These are phyloP conservation scores for Crotophaga sulcirostris DNA, from an alignment of 2,113 vertebrate genomes.

Conservation along the genomic window DNA sequence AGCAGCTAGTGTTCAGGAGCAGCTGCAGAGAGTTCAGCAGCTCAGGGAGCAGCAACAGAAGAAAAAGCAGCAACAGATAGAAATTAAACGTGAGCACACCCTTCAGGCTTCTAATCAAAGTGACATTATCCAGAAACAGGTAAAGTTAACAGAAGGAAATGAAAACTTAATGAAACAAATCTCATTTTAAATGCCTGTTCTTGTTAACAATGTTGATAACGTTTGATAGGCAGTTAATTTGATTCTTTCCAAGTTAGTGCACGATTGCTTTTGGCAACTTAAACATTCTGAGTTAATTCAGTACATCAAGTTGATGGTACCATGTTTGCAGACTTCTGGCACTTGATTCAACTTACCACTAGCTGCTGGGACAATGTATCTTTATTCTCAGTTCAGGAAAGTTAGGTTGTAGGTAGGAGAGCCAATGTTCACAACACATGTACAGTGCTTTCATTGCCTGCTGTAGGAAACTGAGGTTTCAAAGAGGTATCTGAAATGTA, in stretches of 20 bases:
- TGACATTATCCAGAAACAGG: constrained; percentile 94
- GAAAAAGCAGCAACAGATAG: constrained; percentile 90
- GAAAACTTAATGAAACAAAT: constrained; percentile 30
- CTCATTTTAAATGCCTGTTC: constrained; percentile 66
- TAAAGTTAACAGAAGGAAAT: constrained; percentile 71
- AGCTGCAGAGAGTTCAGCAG: constrained; percentile 93
- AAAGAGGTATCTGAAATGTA: constrained; percentile 44
- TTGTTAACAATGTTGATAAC: constrained; percentile 67
- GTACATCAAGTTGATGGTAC: neutral
- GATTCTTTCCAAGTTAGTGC: neutral
- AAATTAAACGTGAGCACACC: constrained; percentile 88
- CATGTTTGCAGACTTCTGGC: constrained; percentile 6
- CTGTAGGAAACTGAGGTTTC: constrained; percentile 21
- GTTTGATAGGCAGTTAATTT: constrained; percentile 42
- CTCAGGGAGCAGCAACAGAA: constrained; percentile 92
- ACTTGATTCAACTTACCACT: neutral
- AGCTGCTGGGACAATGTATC: constrained; percentile 7
- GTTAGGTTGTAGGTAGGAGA: constrained; percentile 15
- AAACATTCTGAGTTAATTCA: neutral
- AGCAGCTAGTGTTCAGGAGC: constrained; percentile 90
- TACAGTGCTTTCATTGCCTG: neutral
- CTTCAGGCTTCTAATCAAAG: constrained; percentile 87
- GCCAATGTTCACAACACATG: neutral
- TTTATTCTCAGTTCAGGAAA: constrained; percentile 25
- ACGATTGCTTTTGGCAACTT: neutral